A percentile compares a stretch with the other conserved stretches of the same genome.
These are phyloP conservation scores for Chloropsis cyanopogon DNA, from an alignment of 2,113 vertebrate species.

Conservation along the genomic window DNA sequence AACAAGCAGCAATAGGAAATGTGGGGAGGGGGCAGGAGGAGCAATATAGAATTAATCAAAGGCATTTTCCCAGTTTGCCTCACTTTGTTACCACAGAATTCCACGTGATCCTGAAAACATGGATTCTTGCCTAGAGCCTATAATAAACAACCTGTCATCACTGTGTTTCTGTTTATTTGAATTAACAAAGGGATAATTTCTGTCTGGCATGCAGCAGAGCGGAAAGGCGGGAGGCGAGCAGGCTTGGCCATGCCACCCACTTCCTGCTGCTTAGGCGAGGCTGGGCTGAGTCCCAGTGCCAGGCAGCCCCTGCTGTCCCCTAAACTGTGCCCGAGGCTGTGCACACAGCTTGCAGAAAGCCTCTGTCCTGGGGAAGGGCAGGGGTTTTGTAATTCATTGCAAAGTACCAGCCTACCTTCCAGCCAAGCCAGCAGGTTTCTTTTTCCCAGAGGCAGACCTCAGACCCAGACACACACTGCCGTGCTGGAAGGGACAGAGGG, in stretches of 20 bases:
- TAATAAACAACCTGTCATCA: background rate
- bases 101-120: background rate
- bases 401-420: background rate
- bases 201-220: background rate
- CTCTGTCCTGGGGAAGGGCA: background rate
- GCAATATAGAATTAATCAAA: background rate
- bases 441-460: background rate
- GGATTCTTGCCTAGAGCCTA: background rate
- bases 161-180: conserved; percentile 12
- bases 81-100: background rate
- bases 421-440: background rate
- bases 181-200: conserved; percentile 4
- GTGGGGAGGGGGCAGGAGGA: background rate
- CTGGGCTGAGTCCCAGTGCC: background rate
- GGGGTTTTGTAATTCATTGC: background rate
- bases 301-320: accelerated
- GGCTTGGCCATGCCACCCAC: background rate
- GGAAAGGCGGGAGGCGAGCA: background rate
- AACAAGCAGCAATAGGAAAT: background rate
- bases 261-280: accelerated
- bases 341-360: background rate
- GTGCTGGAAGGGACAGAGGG: background rate
- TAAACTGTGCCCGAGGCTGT: background rate
- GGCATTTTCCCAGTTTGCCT: background rate
- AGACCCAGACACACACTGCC: accelerated